Base-by-base conservation (phyloP, 2,797 vertebrate genomes). In the Cottoperca gobio region DNA sequence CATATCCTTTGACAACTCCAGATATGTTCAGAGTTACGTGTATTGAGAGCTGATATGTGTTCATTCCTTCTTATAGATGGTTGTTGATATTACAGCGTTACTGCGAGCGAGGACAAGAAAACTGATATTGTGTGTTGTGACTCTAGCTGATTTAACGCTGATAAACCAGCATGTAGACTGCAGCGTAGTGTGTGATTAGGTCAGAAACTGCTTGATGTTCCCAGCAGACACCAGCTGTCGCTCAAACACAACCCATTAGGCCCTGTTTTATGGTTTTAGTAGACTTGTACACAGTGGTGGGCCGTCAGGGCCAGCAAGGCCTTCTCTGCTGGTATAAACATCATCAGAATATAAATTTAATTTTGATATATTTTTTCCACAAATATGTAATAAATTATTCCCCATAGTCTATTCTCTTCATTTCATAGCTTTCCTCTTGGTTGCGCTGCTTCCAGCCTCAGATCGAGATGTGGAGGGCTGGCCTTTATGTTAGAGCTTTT, bases 181-280 rank as follows among this genome's bases (percentile, higher is more conserved):
- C 64, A 39, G 42, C 4, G 10, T 53, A 13, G 50, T 59, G 55
- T 84, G 70, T 53, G 69, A 83, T 74, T 63, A 70, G 82, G 81
- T 88, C 76, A 80, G 53, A 73, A 73, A 81, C 55, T 21, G 64
- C 77, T 67, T 79, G 82, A 80, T 85, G 79, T 79, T 85, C 64
- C 24, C 83, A 83, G 73, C 72, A 78, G 79, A 78, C 83, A 78
- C 78, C 89, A 87, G 85, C 82, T 88, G 90, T 75, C 85, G 49
- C 77, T 82, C 77, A 78, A 87, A 85, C 79, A 89, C 74, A 76
- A 83, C 55, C 84, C 77, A 91, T 91, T 87, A 88, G 65, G 76
- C 68, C 65, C 54, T 3, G 2, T 79, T 83, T 71, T 70, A 72
- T 76, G 70, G 82, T 77, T 73, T 86, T 82, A 71, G 64, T 69